Base-by-base conservation (phyloP, 1,140 invertebrate genomes). In the Harlomillsia oculata region DNA sequence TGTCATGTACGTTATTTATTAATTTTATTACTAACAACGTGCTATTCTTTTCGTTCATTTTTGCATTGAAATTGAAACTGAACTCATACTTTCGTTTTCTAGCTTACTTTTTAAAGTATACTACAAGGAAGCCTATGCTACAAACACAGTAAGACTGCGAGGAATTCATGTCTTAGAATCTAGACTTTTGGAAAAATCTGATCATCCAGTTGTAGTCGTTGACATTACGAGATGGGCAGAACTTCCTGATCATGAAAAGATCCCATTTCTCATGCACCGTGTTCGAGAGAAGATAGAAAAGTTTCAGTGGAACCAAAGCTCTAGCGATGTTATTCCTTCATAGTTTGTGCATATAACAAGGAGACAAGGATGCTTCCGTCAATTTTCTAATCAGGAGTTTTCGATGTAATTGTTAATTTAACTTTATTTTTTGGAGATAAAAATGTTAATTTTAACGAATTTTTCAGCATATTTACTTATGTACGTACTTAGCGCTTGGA, bases 261-360 rank as follows among this genome's bases (percentile, higher is more conserved):
- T 75, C 58, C 72, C 71, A 0, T 77, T 74, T 53, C 62, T 78
- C 23, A 71, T 76, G 67, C 70, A 74, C 1, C 3, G 23, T 34
- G 40, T 62, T 21, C 14, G 50, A 9, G 56, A 59, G 21, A 56
- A 54, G 29, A 49, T 51, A 5, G 61, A 63, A 14, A 37, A 57
- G 25, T 40, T 53, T 14, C 50, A 53, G 28, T 59, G 50, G 51
- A 59, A 59, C 26, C 56, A 52, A 43, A 53, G 25, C 13, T 29
- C 39, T 23, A 30, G 44, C n/a, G 51, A 59, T 32, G 57, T 59
- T 11, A 48, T 59, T 21, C 57, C 50, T 13, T 44, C 49, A n/a
- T 59, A 59, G 23, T 16, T 46, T 8, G 21, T 25, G 28, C 5
- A n/a, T n/a, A n/a, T n/a, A n/a, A n/a, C n/a, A n/a, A n/a, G n/a